Percentiles rank a stretch among this genome's conserved stretches.
Conservation (phyloP, 2,113 vertebrate species). For the Pachycephala philippinensis region DNA sequence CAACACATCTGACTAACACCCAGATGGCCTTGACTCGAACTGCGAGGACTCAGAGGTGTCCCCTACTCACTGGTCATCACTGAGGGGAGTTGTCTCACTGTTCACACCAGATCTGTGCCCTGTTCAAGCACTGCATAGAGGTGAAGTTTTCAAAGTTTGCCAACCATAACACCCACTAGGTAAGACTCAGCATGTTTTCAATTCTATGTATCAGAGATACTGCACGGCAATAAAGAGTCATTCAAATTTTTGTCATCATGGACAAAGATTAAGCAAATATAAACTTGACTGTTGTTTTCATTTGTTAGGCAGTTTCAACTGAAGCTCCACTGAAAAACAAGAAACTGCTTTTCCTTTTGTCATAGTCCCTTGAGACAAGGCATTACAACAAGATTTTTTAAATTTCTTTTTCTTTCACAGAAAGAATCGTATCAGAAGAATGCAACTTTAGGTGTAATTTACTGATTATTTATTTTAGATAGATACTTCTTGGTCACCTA, state of each 20-base stretch:
- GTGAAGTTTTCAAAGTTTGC: neutral
- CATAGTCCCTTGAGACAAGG: neutral
- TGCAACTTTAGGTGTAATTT: neutral
- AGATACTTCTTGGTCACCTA: neutral
- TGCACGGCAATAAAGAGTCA: neutral
- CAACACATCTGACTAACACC: neutral
- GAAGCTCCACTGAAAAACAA: neutral
- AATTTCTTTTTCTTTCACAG: neutral
- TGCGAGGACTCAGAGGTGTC: neutral
- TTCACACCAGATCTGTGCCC: neutral
- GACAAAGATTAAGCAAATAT: neutral
- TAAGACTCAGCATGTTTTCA: neutral
- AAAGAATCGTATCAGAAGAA: neutral
- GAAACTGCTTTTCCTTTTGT: neutral
- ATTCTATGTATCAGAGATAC: neutral
- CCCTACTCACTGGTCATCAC: neutral
- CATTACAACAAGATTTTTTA: neutral
- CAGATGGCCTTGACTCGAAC: neutral
- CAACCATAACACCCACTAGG: neutral
- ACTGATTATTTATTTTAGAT: neutral
- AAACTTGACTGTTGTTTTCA: neutral
- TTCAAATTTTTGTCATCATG: neutral
- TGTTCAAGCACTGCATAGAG: neutral
- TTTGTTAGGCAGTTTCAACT: neutral
- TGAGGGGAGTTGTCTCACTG: neutral